Evolutionary conservation across 2,113 vertebrate species (phyloP), one percentile per base, ranked within the genome.

Genomic region (Elanoides forficatus): DNA sequence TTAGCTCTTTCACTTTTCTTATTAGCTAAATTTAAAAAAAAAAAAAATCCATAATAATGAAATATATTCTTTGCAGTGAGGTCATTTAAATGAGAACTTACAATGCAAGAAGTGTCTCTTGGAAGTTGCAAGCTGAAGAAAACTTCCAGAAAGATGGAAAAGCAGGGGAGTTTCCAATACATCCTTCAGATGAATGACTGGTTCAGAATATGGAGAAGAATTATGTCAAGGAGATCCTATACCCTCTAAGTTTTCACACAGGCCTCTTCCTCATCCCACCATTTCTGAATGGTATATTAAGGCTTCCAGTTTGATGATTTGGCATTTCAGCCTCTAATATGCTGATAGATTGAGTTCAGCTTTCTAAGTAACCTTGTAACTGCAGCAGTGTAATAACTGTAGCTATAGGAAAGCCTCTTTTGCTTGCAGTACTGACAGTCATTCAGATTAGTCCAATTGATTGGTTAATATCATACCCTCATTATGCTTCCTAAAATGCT

Each of bases 321-420:
- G 23, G 43, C 76, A 86, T 91, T 88, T 94, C 47, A 92, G 34
- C 36, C 65, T 86, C 82, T 86, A 67, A 83, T 91, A 74, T 47
- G 36, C 72, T 96, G 88, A 88, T 68, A 76, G 90, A 92, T 91
- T 88, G 80, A 81, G 86, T 86, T 88, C 60, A 88, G 47, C 43
- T 95, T 92, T 62, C 82, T 81, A 79, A 93, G 82, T 94, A 97
- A 96, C 93, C 95, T 97, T 84, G 59, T 59, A 91, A 94, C 72
- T 78, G 73, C 65, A 87, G 59, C 18, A 53, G 32, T 60, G 52
- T 81, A 86, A 89, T 91, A 95, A 90, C 45, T 81, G 58, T 73
- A 88, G 59, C 59, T 78, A 30, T 87, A 94, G 74, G 91, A 84
- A 86, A 56, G 52, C 23, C 56, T 87, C 81, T 93, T 92, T 84